Base-by-base conservation (phyloP, 2,888 invertebrate genomes). In the Lucinisca nassula region DNA sequence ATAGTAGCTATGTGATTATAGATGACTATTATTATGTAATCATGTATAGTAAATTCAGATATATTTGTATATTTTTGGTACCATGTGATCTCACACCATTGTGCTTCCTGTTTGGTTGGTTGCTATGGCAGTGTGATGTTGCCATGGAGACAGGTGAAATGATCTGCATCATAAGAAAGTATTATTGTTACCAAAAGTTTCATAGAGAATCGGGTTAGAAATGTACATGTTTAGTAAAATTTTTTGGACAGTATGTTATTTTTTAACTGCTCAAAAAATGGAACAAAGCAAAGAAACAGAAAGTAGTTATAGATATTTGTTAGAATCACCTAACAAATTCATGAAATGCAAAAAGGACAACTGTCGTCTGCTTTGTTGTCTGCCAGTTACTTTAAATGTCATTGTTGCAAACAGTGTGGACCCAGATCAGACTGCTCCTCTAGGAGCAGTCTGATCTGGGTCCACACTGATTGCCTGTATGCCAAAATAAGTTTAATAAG, bases 11-110 rank as follows among this genome's bases (percentile, higher is more conserved):
- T 35, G 67, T 67, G 67, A 32, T 67, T 35, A 67, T 12, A 10
- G 10, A 3, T 58, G 27, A 2, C n/a, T 67, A 35, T 12, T 4
- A 35, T 67, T 35, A 6, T 8, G 6, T 67, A 67, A 67, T 67
- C 55, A 35, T 77, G 76, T 38, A 70, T 40, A 61, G 37, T 21
- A 38, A n/a, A 51, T 61, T 67, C 21, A 45, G 70, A 70, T 70
- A 24, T 40, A 70, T n/a, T 67, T 51, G 67, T 49, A 40, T 70
- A 79, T 70, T 67, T 81, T 78, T 83, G 40, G 70, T 77, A 72
- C 77, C 84, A 76, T 70, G 55, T 85, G 85, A 85, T 85, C 85
- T 85, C 85, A 85, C 77, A 78, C 78, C 81, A 74, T 3, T 58
- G 85, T 85, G 85, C 85, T 85, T 82, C 82, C 76, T 84, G 67